A percentile compares a stretch with the other conserved stretches of the same genome.
These are phyloP conservation scores for Pherbina coryleti DNA, from an alignment of 2,888 invertebrate genomes.

Conservation along the genomic window DNA sequence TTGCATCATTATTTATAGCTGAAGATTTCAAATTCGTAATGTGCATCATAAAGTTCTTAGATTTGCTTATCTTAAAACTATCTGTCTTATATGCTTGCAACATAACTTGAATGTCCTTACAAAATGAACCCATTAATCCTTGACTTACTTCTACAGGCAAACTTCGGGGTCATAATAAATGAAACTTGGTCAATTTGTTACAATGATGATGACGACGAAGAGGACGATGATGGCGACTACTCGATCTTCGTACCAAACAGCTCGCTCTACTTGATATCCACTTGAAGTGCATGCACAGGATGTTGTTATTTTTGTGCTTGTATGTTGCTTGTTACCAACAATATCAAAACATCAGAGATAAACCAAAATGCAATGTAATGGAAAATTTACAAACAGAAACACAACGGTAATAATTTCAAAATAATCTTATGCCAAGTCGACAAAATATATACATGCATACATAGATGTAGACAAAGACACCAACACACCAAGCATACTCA, in stretches of 20 bases:
- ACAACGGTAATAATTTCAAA: conserved; percentile 14
- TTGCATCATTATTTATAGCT: no score
- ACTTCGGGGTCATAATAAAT: no score
- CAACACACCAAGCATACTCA: neutral
- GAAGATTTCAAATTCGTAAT: no score
- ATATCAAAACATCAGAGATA: neutral
- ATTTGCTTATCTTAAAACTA: no score
- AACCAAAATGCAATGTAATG: conserved; percentile 8
- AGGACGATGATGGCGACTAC: neutral
- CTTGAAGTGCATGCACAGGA: neutral
- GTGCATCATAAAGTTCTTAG: no score
- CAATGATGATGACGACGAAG: neutral
- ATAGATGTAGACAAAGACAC: neutral
- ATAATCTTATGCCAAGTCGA: conserved; percentile 21
- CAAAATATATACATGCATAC: neutral
- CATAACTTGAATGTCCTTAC: no score
- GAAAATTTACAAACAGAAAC: conserved; percentile 2
- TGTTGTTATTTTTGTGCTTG: neutral
- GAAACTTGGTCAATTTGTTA: neutral
- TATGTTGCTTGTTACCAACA: neutral
- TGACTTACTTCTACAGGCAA: no score
- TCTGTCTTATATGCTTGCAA: no score
- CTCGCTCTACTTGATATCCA: no score
- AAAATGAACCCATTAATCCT: no score
- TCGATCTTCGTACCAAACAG: neutral